A percentile compares a stretch with the other conserved stretches of the same genome.
Conservation (phyloP, 2,797 vertebrate genomes). For the Acestrorhynchus altus region DNA sequence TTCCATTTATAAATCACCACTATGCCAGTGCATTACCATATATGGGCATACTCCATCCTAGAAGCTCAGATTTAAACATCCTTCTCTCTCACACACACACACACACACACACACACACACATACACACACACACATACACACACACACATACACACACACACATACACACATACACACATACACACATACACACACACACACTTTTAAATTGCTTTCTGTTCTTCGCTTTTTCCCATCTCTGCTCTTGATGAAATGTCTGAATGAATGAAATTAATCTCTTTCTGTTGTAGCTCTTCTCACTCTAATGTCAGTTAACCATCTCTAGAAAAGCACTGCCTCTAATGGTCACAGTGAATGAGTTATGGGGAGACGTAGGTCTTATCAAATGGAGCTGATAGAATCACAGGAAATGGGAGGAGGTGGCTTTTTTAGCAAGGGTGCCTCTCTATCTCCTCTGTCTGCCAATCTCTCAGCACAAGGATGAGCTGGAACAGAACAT, state of each 20-base stretch:
- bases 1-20: conserved; percentile 16
- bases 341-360: conserved; percentile 23
- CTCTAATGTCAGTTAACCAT: conserved; percentile 36
- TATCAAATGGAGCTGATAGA: conserved; percentile 51
- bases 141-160: too few relatives aligned
- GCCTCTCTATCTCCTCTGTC: conserved; percentile 47
- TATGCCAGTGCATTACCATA: conserved; percentile 54
- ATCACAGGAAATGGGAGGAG: conserved; percentile 41
- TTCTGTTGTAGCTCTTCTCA: conserved; percentile 56
- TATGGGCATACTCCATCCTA: conserved; percentile 50
- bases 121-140: conserved; percentile 8
- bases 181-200: too few relatives aligned
- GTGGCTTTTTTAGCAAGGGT: conserved; percentile 51
- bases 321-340: conserved; percentile 9
- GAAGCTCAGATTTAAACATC: conserved; percentile 47
- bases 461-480: conserved; percentile 50
- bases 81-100: conserved; percentile 5
- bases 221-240: too few relatives aligned
- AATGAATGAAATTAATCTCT: conserved; percentile 59
- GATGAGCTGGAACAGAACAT: conserved; percentile 53
- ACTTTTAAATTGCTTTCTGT: not conserved
- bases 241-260: not conserved
- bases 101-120: not conserved
- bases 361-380: conserved; percentile 34
- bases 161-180: not conserved